phyloP scores from a whole-genome alignment of 2,888 invertebrate genomes.

The Philereme vetulata region DNA sequence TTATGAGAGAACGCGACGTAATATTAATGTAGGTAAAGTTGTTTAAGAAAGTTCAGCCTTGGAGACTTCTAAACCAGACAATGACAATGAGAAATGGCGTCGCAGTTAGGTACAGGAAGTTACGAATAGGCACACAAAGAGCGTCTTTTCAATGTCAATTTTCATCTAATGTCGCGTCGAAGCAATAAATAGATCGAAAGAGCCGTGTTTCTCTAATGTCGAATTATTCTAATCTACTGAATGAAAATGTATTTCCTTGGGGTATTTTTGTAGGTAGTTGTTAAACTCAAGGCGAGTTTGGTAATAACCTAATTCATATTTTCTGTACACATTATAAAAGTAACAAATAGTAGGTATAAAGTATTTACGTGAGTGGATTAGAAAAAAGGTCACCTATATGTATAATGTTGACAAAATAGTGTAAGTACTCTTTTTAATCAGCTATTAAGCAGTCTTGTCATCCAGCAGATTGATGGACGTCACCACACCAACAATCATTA shows the following conservation, averaged over 20 bases:
- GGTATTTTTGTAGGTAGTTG: too few relatives aligned
- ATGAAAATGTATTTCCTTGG: neutral
- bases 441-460: too few relatives aligned
- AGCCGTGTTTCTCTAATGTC: neutral
- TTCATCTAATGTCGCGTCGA: neutral
- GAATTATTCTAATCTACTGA: neutral
- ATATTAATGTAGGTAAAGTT: slow-evolving; percentile 8
- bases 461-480: too few relatives aligned
- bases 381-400: too few relatives aligned
- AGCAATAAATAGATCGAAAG: neutral
- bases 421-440: too few relatives aligned
- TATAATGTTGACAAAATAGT: too few relatives aligned
- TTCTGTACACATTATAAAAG: too few relatives aligned
- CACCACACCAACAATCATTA: too few relatives aligned
- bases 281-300: too few relatives aligned
- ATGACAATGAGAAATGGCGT: slow-evolving; percentile 5
- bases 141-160: neutral
- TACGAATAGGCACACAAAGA: neutral
- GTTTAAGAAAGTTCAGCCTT: slow-evolving; percentile 4
- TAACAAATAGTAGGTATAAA: too few relatives aligned
- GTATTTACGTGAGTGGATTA: too few relatives aligned
- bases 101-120: neutral
- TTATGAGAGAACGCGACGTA: slow-evolving; percentile 8
- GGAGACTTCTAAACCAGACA: slow-evolving; percentile 5
- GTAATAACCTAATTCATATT: too few relatives aligned